phyloP scores from a whole-genome alignment of 2,888 invertebrate species.

The Bruchidius siliquastri region DNA sequence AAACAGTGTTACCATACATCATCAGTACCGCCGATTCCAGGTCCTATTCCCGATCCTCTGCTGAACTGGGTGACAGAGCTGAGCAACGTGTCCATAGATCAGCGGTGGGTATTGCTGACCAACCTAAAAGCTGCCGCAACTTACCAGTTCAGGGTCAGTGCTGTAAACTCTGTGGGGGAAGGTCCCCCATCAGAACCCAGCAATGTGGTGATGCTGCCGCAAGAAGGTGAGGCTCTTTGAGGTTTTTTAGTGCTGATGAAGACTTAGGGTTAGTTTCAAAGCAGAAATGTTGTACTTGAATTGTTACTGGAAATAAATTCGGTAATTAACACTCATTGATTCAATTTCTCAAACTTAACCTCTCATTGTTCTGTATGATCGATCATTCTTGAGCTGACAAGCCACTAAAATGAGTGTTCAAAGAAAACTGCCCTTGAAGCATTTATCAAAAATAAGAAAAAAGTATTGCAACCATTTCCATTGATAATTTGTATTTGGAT shows the following conservation, averaged over 20 bases:
- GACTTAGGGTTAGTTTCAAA: background rate
- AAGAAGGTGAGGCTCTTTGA: conserved; percentile 71
- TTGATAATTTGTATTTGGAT: too few species aligned
- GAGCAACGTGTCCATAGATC: conserved; percentile 75
- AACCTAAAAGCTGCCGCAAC: conserved; percentile 90
- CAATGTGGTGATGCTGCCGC: conserved; percentile 85
- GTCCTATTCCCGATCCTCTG: conserved; percentile 78
- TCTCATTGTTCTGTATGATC: too few species aligned
- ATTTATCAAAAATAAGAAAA: too few species aligned
- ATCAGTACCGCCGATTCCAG: conserved; percentile 57
- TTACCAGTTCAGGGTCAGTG: conserved; percentile 95
- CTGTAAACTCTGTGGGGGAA: conserved; percentile 93
- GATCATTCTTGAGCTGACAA: too few species aligned
- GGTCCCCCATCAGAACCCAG: conserved; percentile 88
- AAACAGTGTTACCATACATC: conserved; percentile 34
- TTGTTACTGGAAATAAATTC: too few species aligned
- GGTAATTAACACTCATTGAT: too few species aligned
- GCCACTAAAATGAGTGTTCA: too few species aligned
- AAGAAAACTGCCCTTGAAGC: too few species aligned
- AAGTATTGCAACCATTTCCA: too few species aligned
- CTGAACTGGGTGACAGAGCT: conserved; percentile 86
- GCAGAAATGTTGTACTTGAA: background rate
- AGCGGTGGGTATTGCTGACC: conserved; percentile 74
- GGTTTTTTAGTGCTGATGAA: background rate
- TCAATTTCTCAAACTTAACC: too few species aligned